Conservation (phyloP, 2,888 invertebrate genomes). For the Coremacera marginata region DNA sequence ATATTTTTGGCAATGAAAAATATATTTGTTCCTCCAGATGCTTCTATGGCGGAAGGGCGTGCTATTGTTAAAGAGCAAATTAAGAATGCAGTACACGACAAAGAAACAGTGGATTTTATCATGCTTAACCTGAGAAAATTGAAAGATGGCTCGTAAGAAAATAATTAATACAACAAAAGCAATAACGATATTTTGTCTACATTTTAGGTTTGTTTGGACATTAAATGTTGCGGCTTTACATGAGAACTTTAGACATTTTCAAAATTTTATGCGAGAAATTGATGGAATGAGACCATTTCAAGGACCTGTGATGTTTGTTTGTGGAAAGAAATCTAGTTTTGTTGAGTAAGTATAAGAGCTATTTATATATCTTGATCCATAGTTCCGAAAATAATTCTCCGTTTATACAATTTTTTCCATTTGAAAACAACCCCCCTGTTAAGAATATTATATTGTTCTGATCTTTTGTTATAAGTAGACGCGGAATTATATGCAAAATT, state of each 20-base stretch:
- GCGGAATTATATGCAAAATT: too few species aligned
- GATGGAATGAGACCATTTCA: slow-evolving; percentile 59
- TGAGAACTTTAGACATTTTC: slow-evolving; percentile 72
- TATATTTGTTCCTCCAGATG: slow-evolving; percentile 74
- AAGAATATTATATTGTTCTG: too few species aligned
- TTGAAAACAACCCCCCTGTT: too few species aligned
- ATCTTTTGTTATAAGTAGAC: too few species aligned
- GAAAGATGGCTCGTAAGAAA: slow-evolving; percentile 55
- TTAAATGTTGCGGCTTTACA: slow-evolving; percentile 82
- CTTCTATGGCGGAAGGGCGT: slow-evolving; percentile 79
- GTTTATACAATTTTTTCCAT: too few species aligned
- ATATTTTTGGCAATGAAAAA: slow-evolving; percentile 76
- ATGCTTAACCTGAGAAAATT: slow-evolving; percentile 86
- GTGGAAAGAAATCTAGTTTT: slow-evolving; percentile 86
- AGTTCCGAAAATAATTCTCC: too few species aligned
- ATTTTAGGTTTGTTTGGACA: slow-evolving; percentile 77
- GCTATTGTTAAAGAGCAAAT: slow-evolving; percentile 77
- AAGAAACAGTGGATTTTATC: slow-evolving; percentile 80
- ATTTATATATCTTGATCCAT: too few species aligned
- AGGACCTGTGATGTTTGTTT: slow-evolving; percentile 86
- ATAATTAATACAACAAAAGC: not conserved
- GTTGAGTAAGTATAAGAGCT: slow-evolving; percentile 78
- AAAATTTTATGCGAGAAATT: slow-evolving; percentile 46
- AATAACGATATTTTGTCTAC: not conserved
- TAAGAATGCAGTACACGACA: slow-evolving; percentile 71